A percentile compares a stretch with the other conserved stretches of the same genome.
Evolutionary conservation across 2,888 invertebrate genomes (phyloP).

Genomic region (Macaria notata): DNA sequence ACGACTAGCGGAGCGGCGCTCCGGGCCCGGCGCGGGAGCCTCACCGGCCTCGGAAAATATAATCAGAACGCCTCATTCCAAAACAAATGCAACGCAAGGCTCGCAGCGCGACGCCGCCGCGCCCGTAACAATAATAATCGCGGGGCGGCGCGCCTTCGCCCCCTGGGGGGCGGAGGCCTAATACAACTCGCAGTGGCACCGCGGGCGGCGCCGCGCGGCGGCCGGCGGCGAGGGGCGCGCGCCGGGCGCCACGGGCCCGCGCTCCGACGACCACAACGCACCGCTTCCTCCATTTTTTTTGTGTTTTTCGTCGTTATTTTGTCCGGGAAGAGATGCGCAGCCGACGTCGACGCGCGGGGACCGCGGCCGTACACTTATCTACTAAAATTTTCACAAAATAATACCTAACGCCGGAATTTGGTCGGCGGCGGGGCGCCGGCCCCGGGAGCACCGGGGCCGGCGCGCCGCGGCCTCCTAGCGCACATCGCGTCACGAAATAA

Average conservation of each 20-base stretch:
- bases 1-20: slow-evolving; percentile 61
- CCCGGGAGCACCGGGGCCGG: slow-evolving; percentile 64
- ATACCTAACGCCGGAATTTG: slow-evolving; percentile 80
- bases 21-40: slow-evolving; percentile 51
- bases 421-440: slow-evolving; percentile 57
- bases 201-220: slow-evolving; percentile 32
- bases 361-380: slow-evolving; percentile 65
- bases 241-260: slow-evolving; percentile 42
- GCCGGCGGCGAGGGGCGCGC: slow-evolving; percentile 32
- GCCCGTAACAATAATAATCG: slow-evolving; percentile 35
- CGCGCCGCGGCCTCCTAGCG: slow-evolving; percentile 53
- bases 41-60: slow-evolving; percentile 51
- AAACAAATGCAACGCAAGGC: slow-evolving; percentile 62
- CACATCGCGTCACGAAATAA: slow-evolving; percentile 68
- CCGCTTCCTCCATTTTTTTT: slow-evolving; percentile 60
- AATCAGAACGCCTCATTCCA: slow-evolving; percentile 56
- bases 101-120: slow-evolving; percentile 31
- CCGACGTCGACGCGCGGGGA: slow-evolving; percentile 37
- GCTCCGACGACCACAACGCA: slow-evolving; percentile 40
- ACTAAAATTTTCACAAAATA: slow-evolving; percentile 82
- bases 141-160: slow-evolving; percentile 34
- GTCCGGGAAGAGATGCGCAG: slow-evolving; percentile 37
- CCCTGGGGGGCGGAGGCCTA: slow-evolving; percentile 32
- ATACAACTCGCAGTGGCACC: slow-evolving; percentile 30
- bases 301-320: slow-evolving; percentile 68